These are phyloP conservation scores for Cepaea hortensis DNA, from an alignment of 2,888 invertebrate genomes.

Conservation along the genomic window DNA sequence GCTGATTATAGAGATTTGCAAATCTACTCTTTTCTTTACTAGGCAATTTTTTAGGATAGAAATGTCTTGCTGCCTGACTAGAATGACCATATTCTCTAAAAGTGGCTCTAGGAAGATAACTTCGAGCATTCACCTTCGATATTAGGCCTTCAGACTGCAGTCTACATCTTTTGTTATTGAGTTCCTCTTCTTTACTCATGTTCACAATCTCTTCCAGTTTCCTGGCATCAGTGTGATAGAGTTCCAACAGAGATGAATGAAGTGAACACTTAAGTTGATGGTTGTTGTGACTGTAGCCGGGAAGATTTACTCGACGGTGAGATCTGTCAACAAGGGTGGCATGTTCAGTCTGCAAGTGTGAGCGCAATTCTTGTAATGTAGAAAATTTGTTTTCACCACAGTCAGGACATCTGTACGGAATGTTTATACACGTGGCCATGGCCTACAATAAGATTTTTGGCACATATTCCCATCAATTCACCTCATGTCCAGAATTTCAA, in stretches of 20 bases:
- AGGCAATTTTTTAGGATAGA: background rate
- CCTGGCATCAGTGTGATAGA: slow-evolving; percentile 61
- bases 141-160: background rate
- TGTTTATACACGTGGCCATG: slow-evolving; percentile 46
- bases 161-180: slow-evolving; percentile 56
- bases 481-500: too few species aligned
- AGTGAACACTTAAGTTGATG: slow-evolving; percentile 22
- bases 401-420: slow-evolving; percentile 68
- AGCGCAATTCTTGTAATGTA: slow-evolving; percentile 63
- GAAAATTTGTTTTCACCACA: slow-evolving; percentile 65
- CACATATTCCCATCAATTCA: too few species aligned
- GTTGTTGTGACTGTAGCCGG: background rate
- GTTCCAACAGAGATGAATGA: slow-evolving; percentile 58
- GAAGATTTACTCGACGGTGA: slow-evolving; percentile 48
- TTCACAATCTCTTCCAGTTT: slow-evolving; percentile 62
- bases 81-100: slow-evolving; percentile 44
- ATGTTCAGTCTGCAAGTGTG: slow-evolving; percentile 66
- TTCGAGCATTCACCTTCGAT: background rate
- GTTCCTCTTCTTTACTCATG: slow-evolving; percentile 61
- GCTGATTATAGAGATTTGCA: background rate
- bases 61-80: slow-evolving; percentile 9
- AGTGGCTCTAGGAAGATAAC: slow-evolving; percentile 8
- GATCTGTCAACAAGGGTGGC: slow-evolving; percentile 51
- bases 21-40: background rate
- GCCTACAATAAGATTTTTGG: background rate